These are phyloP conservation scores for Arbacia lixula DNA, from an alignment of 53 echinoderm and acorn worm genomes.

Conservation along the genomic window DNA sequence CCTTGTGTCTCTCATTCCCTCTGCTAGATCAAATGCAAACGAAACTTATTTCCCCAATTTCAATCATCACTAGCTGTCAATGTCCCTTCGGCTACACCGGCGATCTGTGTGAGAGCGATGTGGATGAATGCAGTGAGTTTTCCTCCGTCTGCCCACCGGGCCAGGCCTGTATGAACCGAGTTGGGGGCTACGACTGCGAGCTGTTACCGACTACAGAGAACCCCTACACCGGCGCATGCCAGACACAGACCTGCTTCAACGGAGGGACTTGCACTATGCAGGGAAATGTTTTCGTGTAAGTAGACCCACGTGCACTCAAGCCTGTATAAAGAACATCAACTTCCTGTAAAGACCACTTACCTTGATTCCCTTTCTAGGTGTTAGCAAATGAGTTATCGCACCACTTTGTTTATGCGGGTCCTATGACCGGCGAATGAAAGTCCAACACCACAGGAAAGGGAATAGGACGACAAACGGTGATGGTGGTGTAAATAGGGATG, in stretches of 20 bases:
- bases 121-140: slow-evolving; percentile 19
- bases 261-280: slow-evolving; percentile 43
- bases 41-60: neutral
- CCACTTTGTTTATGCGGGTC: no score
- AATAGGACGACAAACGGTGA: no score
- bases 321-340: no score
- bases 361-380: no score
- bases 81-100: slow-evolving; percentile 33
- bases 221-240: slow-evolving; percentile 21
- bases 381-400: no score
- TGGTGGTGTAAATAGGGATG: no score
- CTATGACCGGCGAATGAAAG: no score
- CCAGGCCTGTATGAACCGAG: neutral
- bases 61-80: slow-evolving; percentile 1
- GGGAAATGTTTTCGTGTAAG: slow-evolving; percentile 19
- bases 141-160: slow-evolving; percentile 27
- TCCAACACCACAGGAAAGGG: no score
- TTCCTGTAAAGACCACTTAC: no score
- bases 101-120: neutral
- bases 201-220: neutral
- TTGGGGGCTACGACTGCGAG: slow-evolving; percentile 29
- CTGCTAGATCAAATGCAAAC: neutral
- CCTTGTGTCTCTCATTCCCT: neutral
- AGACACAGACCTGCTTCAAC: slow-evolving; percentile 6
- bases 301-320: no score